These are phyloP conservation scores for Heliconius himera DNA, from an alignment of 1,140 invertebrate species.

Conservation along the genomic window DNA sequence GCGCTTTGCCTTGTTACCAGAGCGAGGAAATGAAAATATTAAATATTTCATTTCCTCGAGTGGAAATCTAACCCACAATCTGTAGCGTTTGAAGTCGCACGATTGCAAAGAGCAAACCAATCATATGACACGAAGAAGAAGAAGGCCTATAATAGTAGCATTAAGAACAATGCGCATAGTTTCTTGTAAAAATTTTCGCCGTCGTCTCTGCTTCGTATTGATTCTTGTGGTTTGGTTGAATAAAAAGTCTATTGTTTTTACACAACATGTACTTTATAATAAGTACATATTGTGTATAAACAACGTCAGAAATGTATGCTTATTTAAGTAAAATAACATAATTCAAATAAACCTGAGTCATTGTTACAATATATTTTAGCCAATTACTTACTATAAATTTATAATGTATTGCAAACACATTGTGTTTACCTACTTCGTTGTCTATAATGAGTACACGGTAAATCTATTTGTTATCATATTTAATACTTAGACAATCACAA, in stretches of 20 bases:
- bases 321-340: not conserved
- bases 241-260: not conserved
- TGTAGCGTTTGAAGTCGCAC: too few species aligned
- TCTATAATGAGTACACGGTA: not conserved
- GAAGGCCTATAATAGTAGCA: too few species aligned
- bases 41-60: too few species aligned
- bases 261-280: not conserved
- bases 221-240: too few species aligned
- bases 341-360: not conserved
- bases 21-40: too few species aligned
- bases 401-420: not conserved
- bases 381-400: not conserved
- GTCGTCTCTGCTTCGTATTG: not conserved
- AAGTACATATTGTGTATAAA: not conserved
- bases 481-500: not conserved
- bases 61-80: too few species aligned
- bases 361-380: not conserved
- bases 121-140: too few species aligned
- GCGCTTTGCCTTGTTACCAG: too few species aligned
- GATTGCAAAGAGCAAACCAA: too few species aligned
- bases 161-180: too few species aligned
- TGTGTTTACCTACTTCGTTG: not conserved
- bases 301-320: not conserved
- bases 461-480: not conserved
- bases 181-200: not conserved